Evolutionary conservation across 2,888 invertebrate genomes (phyloP), one percentile per base, ranked within the genome.

Genomic region (Caenorhabditis sp.): DNA sequence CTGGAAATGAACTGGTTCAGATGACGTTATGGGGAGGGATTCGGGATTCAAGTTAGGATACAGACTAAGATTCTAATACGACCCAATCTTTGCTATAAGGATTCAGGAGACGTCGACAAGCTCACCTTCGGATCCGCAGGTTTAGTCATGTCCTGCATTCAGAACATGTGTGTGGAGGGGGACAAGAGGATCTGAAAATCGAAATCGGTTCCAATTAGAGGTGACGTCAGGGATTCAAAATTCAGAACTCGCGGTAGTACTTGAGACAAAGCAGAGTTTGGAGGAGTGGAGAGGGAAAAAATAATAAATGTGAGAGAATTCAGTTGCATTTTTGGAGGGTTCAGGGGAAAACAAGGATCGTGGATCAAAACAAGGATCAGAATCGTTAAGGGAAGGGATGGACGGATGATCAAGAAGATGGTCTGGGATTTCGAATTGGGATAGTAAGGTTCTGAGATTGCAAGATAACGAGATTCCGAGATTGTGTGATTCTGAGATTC

Each of bases 81-180:
- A n/a, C n/a, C n/a, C n/a, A n/a, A n/a, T n/a, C n/a, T n/a, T n/a
- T n/a, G n/a, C n/a, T n/a, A n/a, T 35, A 22, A 16, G n/a, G 28
- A 56, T 49, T 49, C 49, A 49, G 49, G 26, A 26, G 10, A 8
- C 14, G 26, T 54, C 12, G 16, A 56, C 26, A 24, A 58, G 35
- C 5, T 24, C 24, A 79, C 79, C 79, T 79, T 79, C n/a, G 79
- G 22, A 6, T 79, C 79, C 31, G 64, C 70, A 41, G 79, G 70
- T 58, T 79, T 79, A 44, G 79, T 63, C 63, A 56, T 79, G 47
- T 79, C 79, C 70, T 70, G 56, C 79, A 79, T 79, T 79, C 69
- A 81, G 61, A 81, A 69, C 68, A 75, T 69, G 61, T 63, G 64
- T 38, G 58, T 54, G 35, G 16, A 31, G 68, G 16, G 31, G 66